Evolutionary conservation across 2,113 vertebrate species (phyloP).

Genomic region (Myiozetetes cayanensis): DNA sequence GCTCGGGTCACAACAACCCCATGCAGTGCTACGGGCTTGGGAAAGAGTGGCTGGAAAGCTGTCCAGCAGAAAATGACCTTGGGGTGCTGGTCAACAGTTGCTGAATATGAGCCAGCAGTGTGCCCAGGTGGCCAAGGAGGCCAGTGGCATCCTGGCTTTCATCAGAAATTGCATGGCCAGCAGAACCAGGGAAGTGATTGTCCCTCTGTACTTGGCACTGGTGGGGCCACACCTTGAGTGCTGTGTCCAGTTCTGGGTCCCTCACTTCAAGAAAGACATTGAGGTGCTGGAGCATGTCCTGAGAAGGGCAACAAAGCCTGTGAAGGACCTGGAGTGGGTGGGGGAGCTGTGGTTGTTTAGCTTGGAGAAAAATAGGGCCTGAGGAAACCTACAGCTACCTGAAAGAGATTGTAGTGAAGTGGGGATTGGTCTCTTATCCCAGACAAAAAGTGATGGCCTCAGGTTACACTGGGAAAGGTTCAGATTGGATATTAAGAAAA

Average conservation of each 20-base stretch:
- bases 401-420: not conserved
- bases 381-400: not conserved
- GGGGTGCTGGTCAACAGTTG: not conserved
- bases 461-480: not conserved
- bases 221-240: fast-evolving
- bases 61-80: not conserved
- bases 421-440: not conserved
- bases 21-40: not conserved
- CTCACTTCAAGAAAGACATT: not conserved
- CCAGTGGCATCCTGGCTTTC: not conserved
- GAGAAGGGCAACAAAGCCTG: not conserved
- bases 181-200: not conserved
- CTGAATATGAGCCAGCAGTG: not conserved
- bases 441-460: not conserved
- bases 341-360: not conserved
- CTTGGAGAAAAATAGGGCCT: not conserved
- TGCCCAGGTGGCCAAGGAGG: not conserved
- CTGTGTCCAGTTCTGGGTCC: not conserved
- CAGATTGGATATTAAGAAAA: not conserved
- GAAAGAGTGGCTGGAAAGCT: not conserved
- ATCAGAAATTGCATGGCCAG: not conserved
- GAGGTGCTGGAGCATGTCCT: not conserved
- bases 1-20: not conserved
- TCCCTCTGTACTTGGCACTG: too few species aligned
- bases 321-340: not conserved